Percentiles rank a stretch among this genome's conserved stretches.
Evolutionary conservation across 2,113 vertebrate genomes (phyloP).

Genomic region (Bufo gargarizans): DNA sequence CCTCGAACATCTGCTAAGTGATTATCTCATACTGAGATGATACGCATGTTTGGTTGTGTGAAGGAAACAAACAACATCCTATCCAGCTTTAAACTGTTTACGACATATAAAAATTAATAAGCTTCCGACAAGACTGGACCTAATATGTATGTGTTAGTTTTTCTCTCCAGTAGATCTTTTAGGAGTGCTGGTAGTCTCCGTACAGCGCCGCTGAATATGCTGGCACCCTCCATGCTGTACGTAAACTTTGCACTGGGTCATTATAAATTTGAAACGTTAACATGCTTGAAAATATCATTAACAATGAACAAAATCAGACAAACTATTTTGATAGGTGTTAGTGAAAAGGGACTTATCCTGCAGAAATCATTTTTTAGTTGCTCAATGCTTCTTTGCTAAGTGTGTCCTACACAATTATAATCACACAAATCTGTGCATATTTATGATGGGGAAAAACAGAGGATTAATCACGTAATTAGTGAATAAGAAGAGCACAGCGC

Average conservation of each 20-base stretch:
- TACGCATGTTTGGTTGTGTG: too few species aligned
- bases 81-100: too few species aligned
- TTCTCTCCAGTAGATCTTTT: neutral
- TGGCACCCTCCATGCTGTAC: neutral
- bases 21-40: too few species aligned
- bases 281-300: neutral
- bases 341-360: neutral
- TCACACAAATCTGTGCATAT: neutral
- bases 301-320: neutral
- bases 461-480: neutral
- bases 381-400: neutral
- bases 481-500: conserved; percentile 29
- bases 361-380: conserved; percentile 6
- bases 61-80: too few species aligned
- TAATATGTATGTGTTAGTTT: neutral
- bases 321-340: neutral
- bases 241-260: neutral
- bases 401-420: neutral
- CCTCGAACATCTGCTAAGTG: too few species aligned
- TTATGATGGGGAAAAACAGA: neutral
- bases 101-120: neutral
- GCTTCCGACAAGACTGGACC: neutral
- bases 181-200: neutral
- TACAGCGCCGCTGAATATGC: neutral
- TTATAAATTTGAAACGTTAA: neutral